Evolutionary conservation across 2,797 vertebrate genomes (phyloP).

Genomic region (Otolemur crassicaudatus): DNA sequence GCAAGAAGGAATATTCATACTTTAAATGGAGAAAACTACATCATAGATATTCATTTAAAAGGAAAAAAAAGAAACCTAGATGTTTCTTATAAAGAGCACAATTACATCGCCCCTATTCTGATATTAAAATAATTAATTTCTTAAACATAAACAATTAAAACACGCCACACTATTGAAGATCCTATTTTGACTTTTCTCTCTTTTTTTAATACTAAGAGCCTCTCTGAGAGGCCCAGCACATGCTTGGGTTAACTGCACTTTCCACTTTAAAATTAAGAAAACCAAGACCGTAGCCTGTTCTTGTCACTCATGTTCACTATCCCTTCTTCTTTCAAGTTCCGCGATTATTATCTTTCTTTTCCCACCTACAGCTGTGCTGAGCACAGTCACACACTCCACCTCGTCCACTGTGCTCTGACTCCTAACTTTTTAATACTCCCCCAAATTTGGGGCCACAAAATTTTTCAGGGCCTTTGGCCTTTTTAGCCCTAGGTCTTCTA

Average conservation of each 20-base stretch:
- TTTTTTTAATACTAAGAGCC: not conserved
- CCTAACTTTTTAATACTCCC: not conserved
- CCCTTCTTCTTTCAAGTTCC: not conserved
- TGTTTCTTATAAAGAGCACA: not conserved
- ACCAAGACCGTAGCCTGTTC: not conserved
- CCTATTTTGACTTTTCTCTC: not conserved
- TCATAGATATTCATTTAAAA: not conserved
- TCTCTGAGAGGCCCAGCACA: not conserved
- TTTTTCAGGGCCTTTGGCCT: not conserved
- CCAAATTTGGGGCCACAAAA: not conserved
- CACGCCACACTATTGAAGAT: not conserved
- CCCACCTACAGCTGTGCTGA: not conserved
- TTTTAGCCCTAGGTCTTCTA: not conserved
- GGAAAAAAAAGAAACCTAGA: not conserved
- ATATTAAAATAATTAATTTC: not conserved
- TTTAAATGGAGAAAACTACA: not conserved
- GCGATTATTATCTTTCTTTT: not conserved
- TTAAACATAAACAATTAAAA: not conserved
- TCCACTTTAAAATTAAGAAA: not conserved
- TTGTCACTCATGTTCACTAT: not conserved
- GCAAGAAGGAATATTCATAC: not conserved
- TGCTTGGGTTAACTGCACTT: not conserved
- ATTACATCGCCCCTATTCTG: not conserved
- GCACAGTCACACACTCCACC: not conserved
- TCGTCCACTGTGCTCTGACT: not conserved